Percentiles rank a stretch among this genome's conserved stretches.
Evolutionary conservation across 2,888 invertebrate species (phyloP).

Genomic region (Lasioglossum leucozonium): DNA sequence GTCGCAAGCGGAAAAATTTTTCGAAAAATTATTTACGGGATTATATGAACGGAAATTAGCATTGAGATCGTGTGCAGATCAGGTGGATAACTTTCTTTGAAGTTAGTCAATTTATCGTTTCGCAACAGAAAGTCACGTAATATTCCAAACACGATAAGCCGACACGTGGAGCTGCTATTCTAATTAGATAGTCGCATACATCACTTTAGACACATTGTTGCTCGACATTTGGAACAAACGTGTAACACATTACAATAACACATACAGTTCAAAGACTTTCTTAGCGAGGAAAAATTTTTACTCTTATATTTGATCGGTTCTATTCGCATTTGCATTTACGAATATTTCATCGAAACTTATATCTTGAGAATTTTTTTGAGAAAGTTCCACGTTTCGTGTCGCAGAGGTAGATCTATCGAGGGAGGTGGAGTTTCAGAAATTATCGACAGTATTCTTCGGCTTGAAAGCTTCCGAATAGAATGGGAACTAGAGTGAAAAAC

Average conservation of each 20-base stretch:
- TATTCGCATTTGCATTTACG: too few species aligned
- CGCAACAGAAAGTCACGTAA: constrained; percentile 1
- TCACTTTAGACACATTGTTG: neutral
- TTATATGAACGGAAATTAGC: too few species aligned
- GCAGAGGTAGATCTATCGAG: neutral
- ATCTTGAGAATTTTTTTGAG: too few species aligned
- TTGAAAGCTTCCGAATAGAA: neutral
- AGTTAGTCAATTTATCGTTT: neutral
- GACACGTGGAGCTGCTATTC: neutral
- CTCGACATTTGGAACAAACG: neutral
- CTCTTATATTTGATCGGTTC: too few species aligned
- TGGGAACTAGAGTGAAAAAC: constrained; percentile 5
- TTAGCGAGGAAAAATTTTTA: too few species aligned
- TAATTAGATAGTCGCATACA: neutral
- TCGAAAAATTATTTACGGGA: too few species aligned
- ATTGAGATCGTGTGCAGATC: constrained; percentile 67
- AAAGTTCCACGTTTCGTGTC: too few species aligned
- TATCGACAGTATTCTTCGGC: neutral
- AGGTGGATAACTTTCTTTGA: constrained; percentile 13
- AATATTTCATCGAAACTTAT: too few species aligned
- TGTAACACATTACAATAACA: neutral
- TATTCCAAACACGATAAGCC: neutral
- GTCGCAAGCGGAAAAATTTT: neutral
- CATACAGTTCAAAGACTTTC: neutral
- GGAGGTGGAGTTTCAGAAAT: neutral